phyloP scores from a whole-genome alignment of 2,113 vertebrate species.

The Galbula dea region DNA sequence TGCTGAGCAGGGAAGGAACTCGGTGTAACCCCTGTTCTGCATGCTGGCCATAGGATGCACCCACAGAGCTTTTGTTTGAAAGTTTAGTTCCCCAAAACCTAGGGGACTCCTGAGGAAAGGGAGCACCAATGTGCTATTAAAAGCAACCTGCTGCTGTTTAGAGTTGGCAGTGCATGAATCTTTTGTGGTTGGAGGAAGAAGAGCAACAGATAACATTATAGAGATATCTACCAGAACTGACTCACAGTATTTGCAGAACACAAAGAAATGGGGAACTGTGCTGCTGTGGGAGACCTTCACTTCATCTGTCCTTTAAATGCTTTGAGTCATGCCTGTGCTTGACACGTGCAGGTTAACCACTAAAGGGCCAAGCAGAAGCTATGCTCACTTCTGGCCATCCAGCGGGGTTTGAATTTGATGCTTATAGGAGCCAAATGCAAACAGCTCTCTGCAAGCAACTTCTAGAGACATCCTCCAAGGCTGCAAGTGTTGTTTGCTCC shows the following conservation, averaged over 20 bases:
- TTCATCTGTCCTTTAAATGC: neutral
- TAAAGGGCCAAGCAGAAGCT: neutral
- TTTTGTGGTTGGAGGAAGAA: constrained; percentile 23
- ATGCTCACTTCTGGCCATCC: neutral
- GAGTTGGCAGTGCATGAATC: neutral
- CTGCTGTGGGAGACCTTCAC: neutral
- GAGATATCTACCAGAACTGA: neutral
- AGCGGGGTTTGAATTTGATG: neutral
- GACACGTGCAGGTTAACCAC: neutral
- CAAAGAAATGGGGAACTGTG: neutral
- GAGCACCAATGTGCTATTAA: constrained; percentile 12
- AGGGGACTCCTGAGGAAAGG: constrained; percentile 12
- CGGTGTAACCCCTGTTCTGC: neutral
- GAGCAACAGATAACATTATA: constrained; percentile 10
- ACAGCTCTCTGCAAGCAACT: neutral
- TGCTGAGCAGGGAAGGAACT: neutral
- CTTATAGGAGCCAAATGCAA: neutral
- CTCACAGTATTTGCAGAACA: neutral
- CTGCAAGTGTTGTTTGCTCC: neutral
- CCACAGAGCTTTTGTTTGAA: neutral
- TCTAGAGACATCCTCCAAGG: neutral
- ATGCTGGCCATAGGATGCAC: rapidly evolving
- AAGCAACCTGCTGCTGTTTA: constrained; percentile 1
- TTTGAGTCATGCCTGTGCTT: neutral
- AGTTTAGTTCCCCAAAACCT: neutral